phyloP scores from a whole-genome alignment of 2,797 vertebrate species.

The Ptychadena robeensis region DNA sequence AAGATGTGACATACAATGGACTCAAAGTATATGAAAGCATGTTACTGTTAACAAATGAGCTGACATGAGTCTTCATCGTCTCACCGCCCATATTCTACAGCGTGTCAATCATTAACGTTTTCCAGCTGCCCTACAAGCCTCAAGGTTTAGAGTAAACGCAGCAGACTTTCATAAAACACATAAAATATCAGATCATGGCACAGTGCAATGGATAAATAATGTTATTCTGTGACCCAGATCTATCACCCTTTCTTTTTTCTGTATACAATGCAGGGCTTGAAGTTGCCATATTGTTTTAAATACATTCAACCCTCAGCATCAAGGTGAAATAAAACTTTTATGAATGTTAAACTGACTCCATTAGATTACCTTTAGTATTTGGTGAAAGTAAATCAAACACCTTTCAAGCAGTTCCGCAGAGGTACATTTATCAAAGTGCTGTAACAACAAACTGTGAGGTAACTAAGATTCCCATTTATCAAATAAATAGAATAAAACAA shows the following conservation, averaged over 20 bases:
- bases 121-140: not conserved
- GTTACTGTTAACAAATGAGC: not conserved
- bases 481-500: constrained; percentile 29
- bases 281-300: not conserved
- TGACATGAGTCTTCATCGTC: not conserved
- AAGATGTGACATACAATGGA: not conserved
- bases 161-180: not conserved
- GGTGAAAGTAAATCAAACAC: constrained; percentile 47
- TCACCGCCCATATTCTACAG: not conserved
- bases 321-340: constrained; percentile 47
- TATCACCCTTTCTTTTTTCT: constrained; percentile 23
- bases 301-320: constrained; percentile 14
- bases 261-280: not conserved
- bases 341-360: constrained; percentile 40
- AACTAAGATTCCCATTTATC: constrained; percentile 22
- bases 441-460: not conserved
- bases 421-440: constrained; percentile 44
- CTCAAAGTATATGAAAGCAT: not conserved
- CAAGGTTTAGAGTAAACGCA: not conserved
- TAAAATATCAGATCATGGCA: not conserved
- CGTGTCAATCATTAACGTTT: not conserved
- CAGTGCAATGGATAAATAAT: constrained; percentile 4
- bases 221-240: constrained; percentile 20
- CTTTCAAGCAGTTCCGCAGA: constrained; percentile 23
- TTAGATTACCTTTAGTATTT: constrained; percentile 43